A percentile compares a stretch with the other conserved stretches of the same genome.
Conservation (phyloP, 2,888 invertebrate genomes). For the Agrochola macilenta region DNA sequence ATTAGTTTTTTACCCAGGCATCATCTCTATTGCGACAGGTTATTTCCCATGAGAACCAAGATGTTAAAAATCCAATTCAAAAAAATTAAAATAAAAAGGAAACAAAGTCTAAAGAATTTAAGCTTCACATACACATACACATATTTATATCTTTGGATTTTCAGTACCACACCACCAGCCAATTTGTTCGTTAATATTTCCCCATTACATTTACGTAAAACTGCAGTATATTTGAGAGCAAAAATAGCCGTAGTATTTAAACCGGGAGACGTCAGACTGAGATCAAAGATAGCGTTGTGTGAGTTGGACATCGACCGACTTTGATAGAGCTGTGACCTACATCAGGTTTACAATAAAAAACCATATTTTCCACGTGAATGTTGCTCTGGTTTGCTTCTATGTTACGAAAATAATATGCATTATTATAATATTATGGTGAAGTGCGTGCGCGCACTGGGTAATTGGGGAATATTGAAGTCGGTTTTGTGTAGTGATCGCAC, state of each 20-base stretch:
- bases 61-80: too few species aligned
- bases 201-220: constrained; percentile 43
- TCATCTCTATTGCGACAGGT: too few species aligned
- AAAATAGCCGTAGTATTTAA: constrained; percentile 62
- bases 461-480: neutral
- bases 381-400: constrained; percentile 26
- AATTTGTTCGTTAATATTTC: constrained; percentile 3
- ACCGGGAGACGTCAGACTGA: constrained; percentile 62
- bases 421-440: constrained; percentile 28
- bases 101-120: too few species aligned
- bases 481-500: neutral
- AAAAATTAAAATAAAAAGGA: too few species aligned
- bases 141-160: neutral
- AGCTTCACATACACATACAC: too few species aligned
- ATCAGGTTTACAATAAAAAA: constrained; percentile 59
- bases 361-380: constrained; percentile 42
- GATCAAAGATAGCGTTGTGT: constrained; percentile 72
- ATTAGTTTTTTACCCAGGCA: too few species aligned
- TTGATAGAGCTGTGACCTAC: constrained; percentile 71
- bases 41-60: too few species aligned
- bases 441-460: neutral
- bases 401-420: constrained; percentile 39
- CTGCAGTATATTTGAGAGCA: constrained; percentile 45
- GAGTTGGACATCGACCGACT: constrained; percentile 65
- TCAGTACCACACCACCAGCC: neutral